Evolutionary conservation across 1,140 invertebrate species (phyloP), one percentile per base, ranked within the genome.

Genomic region (Delia radicum): DNA sequence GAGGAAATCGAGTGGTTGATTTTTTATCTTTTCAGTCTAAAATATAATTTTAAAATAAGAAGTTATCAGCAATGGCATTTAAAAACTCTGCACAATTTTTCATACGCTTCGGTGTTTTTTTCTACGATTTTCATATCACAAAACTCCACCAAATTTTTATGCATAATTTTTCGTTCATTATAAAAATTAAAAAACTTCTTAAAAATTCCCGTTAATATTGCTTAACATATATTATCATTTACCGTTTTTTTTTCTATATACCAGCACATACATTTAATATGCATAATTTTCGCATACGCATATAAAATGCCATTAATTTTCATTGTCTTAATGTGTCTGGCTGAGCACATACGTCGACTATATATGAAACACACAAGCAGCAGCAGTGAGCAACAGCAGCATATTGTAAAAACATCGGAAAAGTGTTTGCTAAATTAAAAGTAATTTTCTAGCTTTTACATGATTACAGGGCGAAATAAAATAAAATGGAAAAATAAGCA

Each of bases 181-280:
- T n/a, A n/a, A n/a, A n/a, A n/a, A n/a, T n/a, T n/a, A n/a, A n/a
- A n/a, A n/a, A n/a, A n/a, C n/a, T n/a, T n/a, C 3, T 42, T 42
- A 42, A 55, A 55, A 10, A 18, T 2, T 21, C 3, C 48, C 48
- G 48, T 55, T 55, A 55, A 55, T 55, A 55, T 55, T 55, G n/a
- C 48, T 55, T 55, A 55, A 55, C 21, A 10, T 21, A n/a, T n/a
- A 5, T 48, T 15, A 15, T 48, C 13, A 55, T 55, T 55, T 55
- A 55, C 48, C 15, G 42, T 55, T 21, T 21, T 55, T 42, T 42
- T 42, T 42, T 42, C 37, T n/a, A 15, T 65, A 26, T 18, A 62
- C 21, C 48, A 73, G 73, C 37, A 76, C 71, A 61, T 71, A 71
- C 46, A 31, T 67, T 65, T 76, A 37, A 71, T 71, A 61, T 55